A percentile compares a stretch with the other conserved stretches of the same genome.
These are phyloP conservation scores for Drosophila quasianomalipes DNA, from an alignment of 2,888 invertebrate species.

Conservation along the genomic window DNA sequence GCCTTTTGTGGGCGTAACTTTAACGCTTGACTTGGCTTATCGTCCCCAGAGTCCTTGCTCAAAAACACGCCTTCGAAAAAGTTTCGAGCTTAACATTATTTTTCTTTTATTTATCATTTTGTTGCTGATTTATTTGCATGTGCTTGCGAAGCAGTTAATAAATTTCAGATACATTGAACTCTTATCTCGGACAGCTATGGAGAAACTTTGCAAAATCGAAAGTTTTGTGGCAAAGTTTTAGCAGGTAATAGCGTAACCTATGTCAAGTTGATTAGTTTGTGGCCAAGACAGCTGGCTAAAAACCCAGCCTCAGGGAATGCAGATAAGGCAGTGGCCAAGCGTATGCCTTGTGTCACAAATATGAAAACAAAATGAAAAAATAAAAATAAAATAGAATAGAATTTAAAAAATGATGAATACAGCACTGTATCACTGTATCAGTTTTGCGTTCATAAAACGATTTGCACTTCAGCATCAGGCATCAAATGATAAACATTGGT, in stretches of 20 bases:
- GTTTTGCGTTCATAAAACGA: slow-evolving; percentile 44
- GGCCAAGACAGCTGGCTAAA: slow-evolving; percentile 47
- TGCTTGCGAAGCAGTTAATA: slow-evolving; percentile 68
- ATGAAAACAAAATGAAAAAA: slow-evolving; percentile 20
- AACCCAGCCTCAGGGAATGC: slow-evolving; percentile 21
- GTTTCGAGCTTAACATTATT: slow-evolving; percentile 44
- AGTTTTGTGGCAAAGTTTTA: slow-evolving; percentile 62
- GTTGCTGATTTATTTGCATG: slow-evolving; percentile 74
- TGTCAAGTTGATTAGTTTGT: slow-evolving; percentile 75
- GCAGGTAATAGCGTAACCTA: slow-evolving; percentile 51
- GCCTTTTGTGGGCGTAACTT: slow-evolving; percentile 55
- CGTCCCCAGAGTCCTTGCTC: slow-evolving; percentile 35
- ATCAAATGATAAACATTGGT: slow-evolving; percentile 14
- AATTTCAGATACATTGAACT: slow-evolving; percentile 66
- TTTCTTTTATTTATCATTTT: slow-evolving; percentile 23
- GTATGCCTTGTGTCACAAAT: slow-evolving; percentile 65
- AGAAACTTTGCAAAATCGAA: slow-evolving; percentile 61
- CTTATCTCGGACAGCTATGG: slow-evolving; percentile 51
- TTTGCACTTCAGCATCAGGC: slow-evolving; percentile 53
- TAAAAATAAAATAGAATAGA: neutral
- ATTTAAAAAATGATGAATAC: neutral
- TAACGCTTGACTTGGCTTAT: slow-evolving; percentile 60
- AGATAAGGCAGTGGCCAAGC: slow-evolving; percentile 43
- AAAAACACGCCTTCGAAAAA: slow-evolving; percentile 48
- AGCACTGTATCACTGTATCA: slow-evolving; percentile 27